Base-by-base conservation (phyloP, 23 tunicate genomes). In the Halocynthia roretzi region DNA sequence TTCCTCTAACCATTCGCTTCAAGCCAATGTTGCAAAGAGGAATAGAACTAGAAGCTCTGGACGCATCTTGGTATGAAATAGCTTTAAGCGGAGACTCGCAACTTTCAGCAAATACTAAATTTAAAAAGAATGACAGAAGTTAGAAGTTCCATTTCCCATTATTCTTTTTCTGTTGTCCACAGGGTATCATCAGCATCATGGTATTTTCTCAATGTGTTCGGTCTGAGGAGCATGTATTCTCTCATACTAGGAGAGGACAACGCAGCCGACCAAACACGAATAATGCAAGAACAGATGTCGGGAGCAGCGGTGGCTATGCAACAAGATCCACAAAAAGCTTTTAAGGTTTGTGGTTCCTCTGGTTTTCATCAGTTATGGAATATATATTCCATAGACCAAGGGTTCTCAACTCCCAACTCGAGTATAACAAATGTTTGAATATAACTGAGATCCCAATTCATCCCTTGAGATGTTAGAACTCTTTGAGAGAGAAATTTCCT, bases 231-330 rank as follows among this genome's bases (percentile, higher is more conserved):
- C 66, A 84, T 94, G 91, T 94, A 94, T 72, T 89, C 94, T 10
- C 83, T 94, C 22, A 85, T 94, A 7, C 85, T 94, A 22, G 99
- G 99, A 52, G 93, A 94, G 72, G 86, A 94, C 54, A 94, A 94
- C 76, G 90, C 94, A n/a, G 99, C 99, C 8, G 99, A 94, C 54
- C 99, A 94, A 60, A 89, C 99, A 10, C 76, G 87, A 57, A 57
- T 85, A 50, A 94, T 94, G 99, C 99, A 94, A 62, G 95, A 94
- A 11, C 99, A 94, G 54, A 83, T 87, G 98, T 83, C 98, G 7
- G 98, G 94, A 8, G 94, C 93, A 0, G 94, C 93, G 20, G 71
- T 87, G 72, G 87, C 88, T 7, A 83, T 87, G 88, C 93, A 87
- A 52, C 94, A 93, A 76, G 98, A 93, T 70, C 89, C 93, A 64